phyloP scores from a whole-genome alignment of 2,797 vertebrate species.

The Enteromius thamalakanensis region DNA sequence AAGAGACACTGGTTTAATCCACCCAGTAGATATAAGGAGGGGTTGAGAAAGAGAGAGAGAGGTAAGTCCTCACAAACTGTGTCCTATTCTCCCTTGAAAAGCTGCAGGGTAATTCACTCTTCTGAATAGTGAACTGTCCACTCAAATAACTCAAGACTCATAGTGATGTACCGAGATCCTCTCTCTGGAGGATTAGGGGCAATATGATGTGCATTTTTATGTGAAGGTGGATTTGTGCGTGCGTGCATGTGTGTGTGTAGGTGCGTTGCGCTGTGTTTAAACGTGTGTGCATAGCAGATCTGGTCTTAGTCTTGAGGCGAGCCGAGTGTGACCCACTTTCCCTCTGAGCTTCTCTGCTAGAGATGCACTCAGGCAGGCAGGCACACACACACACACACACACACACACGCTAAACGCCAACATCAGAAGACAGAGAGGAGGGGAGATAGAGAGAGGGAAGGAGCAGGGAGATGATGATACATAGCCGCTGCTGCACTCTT shows the following conservation, averaged over 20 bases:
- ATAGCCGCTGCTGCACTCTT: constrained; percentile 56
- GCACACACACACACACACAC: constrained; percentile 31
- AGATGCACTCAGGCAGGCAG: constrained; percentile 48
- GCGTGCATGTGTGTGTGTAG: constrained; percentile 37
- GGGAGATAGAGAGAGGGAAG: constrained; percentile 38
- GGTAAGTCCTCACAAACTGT: constrained; percentile 48
- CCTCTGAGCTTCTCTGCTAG: constrained; percentile 50
- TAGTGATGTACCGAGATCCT: constrained; percentile 39
- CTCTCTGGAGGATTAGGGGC: constrained; percentile 43
- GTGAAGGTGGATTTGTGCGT: constrained; percentile 44
- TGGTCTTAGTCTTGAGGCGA: constrained; percentile 59
- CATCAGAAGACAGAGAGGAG: constrained; percentile 51
- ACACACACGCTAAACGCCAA: constrained; percentile 48
- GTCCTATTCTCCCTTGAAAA: constrained; percentile 47
- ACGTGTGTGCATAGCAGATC: constrained; percentile 47
- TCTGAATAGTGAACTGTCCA: constrained; percentile 52
- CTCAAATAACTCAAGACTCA: constrained; percentile 51
- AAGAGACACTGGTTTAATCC: constrained; percentile 52
- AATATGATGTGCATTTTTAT: constrained; percentile 45
- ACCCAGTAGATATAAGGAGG: constrained; percentile 47
- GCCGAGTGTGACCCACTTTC: constrained; percentile 62
- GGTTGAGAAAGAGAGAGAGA: constrained; percentile 37
- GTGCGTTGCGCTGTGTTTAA: constrained; percentile 44
- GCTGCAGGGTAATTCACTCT: constrained; percentile 50
- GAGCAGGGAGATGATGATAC: constrained; percentile 55